Base-by-base conservation (phyloP, 2,113 vertebrate genomes). In the Aptenodytes forsteri region DNA sequence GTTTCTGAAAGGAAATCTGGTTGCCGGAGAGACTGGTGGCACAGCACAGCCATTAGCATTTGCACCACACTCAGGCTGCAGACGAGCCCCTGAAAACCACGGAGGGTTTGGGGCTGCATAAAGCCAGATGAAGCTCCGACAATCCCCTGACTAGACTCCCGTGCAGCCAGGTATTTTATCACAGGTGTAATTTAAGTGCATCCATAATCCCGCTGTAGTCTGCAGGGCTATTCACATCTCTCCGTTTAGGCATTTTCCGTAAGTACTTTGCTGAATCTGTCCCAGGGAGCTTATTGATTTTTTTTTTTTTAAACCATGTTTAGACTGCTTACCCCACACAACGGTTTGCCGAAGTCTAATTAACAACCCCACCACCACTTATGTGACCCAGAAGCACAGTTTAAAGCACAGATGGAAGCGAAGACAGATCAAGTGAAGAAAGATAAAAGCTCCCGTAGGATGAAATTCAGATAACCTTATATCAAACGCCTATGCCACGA, bases 361-460 rank as follows among this genome's bases (percentile, higher is more conserved):
- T 91, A 97, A 89, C 71, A 89, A 77, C 27, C 21, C 7, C 17
- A 71, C n/a, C 1, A 3, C 42, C 42, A 76, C 64, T 91, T 85
- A 81, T 9, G 15, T 55, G 71, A 94, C 81, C 56, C 89, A 97
- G 93, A 95, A 96, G 73, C 83, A 76, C 40, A 83, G 36, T 76
- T 95, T 62, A 62, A 90, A 87, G 87, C 62, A 64, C 40, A 93
- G 80, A 89, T 52, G 65, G 52, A 92, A 87, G 29, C 2, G 30
- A 84, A 88, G 79, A 87, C 49, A 92, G 66, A 87, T 49, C 54
- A 89, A 86, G 36, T 40, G 69, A 82, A 93, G 55, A 44, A 73
- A 91, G 50, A 30, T 46, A 81, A 94, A 75, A 87, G 55, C 42
- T 81, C 76, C 70, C 46, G 5, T 2, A 32, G 73, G 30, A 59